Evolutionary conservation across 2,113 vertebrate genomes (phyloP), one percentile per base, ranked within the genome.

Genomic region (Tetrao urogallus): DNA sequence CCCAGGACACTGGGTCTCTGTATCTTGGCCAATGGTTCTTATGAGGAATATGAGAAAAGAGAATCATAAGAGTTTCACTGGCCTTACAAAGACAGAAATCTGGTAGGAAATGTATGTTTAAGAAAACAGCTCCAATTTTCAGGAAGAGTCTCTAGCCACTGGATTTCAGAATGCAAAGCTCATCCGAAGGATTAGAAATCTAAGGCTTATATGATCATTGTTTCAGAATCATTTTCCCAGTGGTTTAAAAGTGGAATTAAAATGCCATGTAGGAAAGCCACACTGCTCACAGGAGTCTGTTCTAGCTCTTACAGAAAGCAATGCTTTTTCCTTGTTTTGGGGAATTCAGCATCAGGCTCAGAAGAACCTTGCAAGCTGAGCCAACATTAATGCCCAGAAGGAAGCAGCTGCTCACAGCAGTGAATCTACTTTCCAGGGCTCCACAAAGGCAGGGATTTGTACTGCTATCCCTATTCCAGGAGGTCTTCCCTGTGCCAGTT

Each of bases 181-280:
- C 32, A 61, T 56, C 42, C 54, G n/a, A 82, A 70, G 47, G 7
- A 70, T 61, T 19, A 47, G 20, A 83, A 91, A 57, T 18, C 6
- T 30, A 21, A 72, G 38, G 25, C 10, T 86, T 84, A 40, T 10
- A 64, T 36, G 7, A 60, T 18, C 30, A 34, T 15, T 17, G 21
- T 60, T 92, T 74, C 66, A 87, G 63, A 89, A 32, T 15, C 57
- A 32, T 40, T 56, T 67, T 25, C 32, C 58, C 66, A 72, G 34
- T 13, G 90, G 34, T 25, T 75, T 82, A 89, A 42, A n/a, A 87
- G 40, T 40, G 61, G 76, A 82, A 93, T 77, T 92, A n/a, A 84
- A 92, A 50, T 64, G 43, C 40, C 3, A 0, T 56, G 13, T 8
- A 45, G 42, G n/a, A 86, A 84, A 27, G 50, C 36, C 30, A 50